Evolutionary conservation across 2,797 vertebrate species (phyloP), one percentile per base, ranked within the genome.

Genomic region (Syncerus caffer): DNA sequence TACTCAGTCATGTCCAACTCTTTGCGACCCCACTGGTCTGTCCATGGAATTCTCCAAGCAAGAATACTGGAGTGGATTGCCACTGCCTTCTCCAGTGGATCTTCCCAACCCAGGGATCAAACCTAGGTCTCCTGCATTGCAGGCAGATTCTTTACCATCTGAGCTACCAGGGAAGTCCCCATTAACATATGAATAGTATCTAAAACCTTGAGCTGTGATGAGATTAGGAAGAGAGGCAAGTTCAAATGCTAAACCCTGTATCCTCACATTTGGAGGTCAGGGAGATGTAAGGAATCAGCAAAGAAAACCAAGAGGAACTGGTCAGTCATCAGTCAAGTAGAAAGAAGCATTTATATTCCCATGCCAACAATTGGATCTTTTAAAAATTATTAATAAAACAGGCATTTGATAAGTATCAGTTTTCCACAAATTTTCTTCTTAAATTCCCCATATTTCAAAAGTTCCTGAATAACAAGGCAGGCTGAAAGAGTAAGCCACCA

Each of bases 371-470:
- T 38, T 76, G 71, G 31, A 15, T 50, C 14, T 50, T 89, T 88
- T 83, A 60, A 96, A 51, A 92, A 86, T 64, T 89, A 34, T 47
- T 80, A 58, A 42, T 84, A 92, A 96, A 90, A 76, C 23, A 84
- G 23, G 38, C 62, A 86, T 79, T 95, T 95, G 42, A 87, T 89
- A 47, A 64, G 64, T 89, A 95, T 23, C 55, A 83, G 14, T 84
- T 85, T 95, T 50, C 29, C 3, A 47, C 2, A 55, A 60, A 8
- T 60, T 86, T 92, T 87, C 6, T 53, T 34, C 94, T 74, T 50
- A 42, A 60, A 74, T 58, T 93, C 4, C 25, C 6, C 27, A 42
- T 45, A 76, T 95, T 90, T 87, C 34, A 93, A 92, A 85, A 93
- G 34, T 86, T 83, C 3, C 64, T 79, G 50, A 89, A 71, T 71